These are phyloP conservation scores for Dioctria rufipes DNA, from an alignment of 2,888 invertebrate species.

Conservation along the genomic window DNA sequence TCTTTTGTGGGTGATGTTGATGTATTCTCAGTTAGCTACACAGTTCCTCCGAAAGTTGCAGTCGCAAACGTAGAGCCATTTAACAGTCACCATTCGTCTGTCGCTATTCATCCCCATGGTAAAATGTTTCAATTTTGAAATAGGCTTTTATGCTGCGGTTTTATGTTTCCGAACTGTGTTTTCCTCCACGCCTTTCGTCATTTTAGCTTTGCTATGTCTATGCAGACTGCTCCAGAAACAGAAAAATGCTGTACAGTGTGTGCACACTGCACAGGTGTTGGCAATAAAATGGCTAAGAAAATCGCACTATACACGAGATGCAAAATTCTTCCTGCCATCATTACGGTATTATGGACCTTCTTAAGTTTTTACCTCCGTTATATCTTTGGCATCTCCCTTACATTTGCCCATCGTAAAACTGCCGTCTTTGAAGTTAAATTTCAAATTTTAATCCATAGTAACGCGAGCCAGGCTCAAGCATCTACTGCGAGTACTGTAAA, in stretches of 20 bases:
- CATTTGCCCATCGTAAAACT: neutral
- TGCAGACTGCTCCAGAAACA: neutral
- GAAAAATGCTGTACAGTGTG: neutral
- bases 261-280: neutral
- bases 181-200: conserved; percentile 18
- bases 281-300: conserved; percentile 2
- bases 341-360: neutral
- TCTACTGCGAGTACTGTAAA: conserved; percentile 33
- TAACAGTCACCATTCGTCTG: conserved; percentile 9
- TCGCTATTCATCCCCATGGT: conserved; percentile 22
- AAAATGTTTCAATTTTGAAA: conserved; percentile 56
- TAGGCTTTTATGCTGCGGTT: conserved; percentile 49
- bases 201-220: neutral
- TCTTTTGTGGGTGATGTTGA: conserved; percentile 27
- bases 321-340: neutral
- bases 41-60: neutral
- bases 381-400: neutral
- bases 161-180: neutral
- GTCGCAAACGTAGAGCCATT: conserved; percentile 37
- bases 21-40: conserved; percentile 33
- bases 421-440: neutral
- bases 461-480: neutral
- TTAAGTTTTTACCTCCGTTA: neutral
- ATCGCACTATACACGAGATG: neutral
- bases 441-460: conserved; percentile 21